A percentile compares a stretch with the other conserved stretches of the same genome.
These are phyloP conservation scores for Stratiolaelaps scimitus DNA, from an alignment of 1,140 invertebrate genomes.

Conservation along the genomic window DNA sequence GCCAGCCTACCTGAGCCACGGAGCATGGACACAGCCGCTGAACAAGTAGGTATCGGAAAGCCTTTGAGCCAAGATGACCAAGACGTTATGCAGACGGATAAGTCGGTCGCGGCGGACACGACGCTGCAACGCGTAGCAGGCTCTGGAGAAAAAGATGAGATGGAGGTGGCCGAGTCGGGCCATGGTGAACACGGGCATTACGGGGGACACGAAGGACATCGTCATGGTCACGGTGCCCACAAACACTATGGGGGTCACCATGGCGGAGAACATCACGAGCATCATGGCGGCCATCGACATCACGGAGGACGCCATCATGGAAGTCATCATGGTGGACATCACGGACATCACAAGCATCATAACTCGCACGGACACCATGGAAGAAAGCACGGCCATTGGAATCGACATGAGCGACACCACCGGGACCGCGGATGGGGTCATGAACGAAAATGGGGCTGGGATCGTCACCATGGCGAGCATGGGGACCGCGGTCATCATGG, in stretches of 20 bases:
- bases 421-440: slow-evolving; percentile 19
- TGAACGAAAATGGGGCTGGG: slow-evolving; percentile 2
- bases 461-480: background rate
- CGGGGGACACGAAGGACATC: slow-evolving; percentile 6
- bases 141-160: too few relatives aligned
- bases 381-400: background rate
- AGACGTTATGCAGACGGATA: too few relatives aligned
- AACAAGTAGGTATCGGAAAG: too few relatives aligned
- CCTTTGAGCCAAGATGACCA: too few relatives aligned
- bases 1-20: too few relatives aligned
- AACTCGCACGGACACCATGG: background rate
- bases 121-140: too few relatives aligned
- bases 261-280: slow-evolving; percentile 21
- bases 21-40: too few relatives aligned
- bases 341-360: slow-evolving; percentile 12
- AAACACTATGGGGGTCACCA: slow-evolving; percentile 9
- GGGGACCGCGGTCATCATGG: slow-evolving; percentile 11
- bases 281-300: slow-evolving; percentile 3
- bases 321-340: background rate
- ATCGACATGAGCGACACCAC: background rate
- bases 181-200: background rate
- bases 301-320: slow-evolving; percentile 4
- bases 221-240: background rate
- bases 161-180: too few relatives aligned
- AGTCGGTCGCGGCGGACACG: too few relatives aligned